Conservation (phyloP, 2,888 invertebrate species). For the Polymixis lichenea region DNA sequence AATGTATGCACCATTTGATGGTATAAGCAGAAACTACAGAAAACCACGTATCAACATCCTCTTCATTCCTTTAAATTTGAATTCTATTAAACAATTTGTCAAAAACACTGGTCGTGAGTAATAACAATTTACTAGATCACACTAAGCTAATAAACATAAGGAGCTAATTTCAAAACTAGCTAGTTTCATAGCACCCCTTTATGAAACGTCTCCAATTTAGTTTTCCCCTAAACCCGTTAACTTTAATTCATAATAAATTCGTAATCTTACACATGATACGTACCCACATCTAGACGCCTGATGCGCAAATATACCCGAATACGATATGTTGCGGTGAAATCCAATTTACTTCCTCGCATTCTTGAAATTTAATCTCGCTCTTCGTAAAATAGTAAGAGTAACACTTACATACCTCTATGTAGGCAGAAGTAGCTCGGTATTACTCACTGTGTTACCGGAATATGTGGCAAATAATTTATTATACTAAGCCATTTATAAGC, state of each 20-base stretch:
- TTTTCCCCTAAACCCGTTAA: conserved; percentile 17
- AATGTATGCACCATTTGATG: not conserved
- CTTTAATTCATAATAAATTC: conserved; percentile 57
- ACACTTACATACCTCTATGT: not conserved
- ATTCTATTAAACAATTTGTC: too few species aligned
- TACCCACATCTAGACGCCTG: conserved; percentile 32
- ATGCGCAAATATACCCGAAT: conserved; percentile 45
- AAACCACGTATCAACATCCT: not conserved
- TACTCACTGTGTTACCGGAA: not conserved
- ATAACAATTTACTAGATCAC: not conserved
- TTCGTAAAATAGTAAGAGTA: conserved; percentile 59
- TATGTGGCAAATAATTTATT: not conserved
- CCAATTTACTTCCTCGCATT: conserved; percentile 59
- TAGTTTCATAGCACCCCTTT: conserved; percentile 6
- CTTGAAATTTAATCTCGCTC: conserved; percentile 61
- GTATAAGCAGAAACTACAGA: not conserved
- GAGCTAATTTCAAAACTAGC: conserved; percentile 29
- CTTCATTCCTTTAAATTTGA: not conserved
- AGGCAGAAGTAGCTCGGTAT: conserved; percentile 1
- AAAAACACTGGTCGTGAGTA: not conserved
- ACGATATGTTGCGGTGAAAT: conserved; percentile 61
- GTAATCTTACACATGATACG: conserved; percentile 35
- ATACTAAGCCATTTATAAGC: not conserved
- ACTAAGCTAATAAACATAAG: not conserved
- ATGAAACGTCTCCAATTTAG: conserved; percentile 22